A percentile compares a stretch with the other conserved stretches of the same genome.
phyloP scores from a whole-genome alignment of 2,797 vertebrate species.

The Chrosomus eos region DNA sequence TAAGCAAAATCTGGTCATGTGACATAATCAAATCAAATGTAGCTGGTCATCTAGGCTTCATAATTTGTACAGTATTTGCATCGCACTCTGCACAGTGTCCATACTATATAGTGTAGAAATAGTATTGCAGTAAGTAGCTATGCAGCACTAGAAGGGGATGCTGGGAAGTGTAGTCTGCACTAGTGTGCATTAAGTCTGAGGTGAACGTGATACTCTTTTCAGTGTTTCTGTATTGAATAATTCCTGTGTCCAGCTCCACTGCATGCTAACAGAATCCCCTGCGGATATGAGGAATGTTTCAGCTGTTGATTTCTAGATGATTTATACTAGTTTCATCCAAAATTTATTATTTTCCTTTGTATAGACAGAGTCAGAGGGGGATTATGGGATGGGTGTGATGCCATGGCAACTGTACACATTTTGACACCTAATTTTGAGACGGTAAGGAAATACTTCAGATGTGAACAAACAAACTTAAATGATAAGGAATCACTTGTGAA shows the following conservation, averaged over 20 bases:
- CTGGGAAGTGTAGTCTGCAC: constrained; percentile 35
- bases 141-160: background rate
- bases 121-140: background rate
- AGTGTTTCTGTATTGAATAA: constrained; percentile 75
- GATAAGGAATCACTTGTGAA: background rate
- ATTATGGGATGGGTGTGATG: constrained; percentile 14
- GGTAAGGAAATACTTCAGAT: background rate
- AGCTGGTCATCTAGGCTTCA: background rate
- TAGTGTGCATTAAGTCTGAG: constrained; percentile 47
- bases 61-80: background rate
- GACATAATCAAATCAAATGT: background rate
- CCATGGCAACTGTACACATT: background rate
- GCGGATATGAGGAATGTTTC: background rate
- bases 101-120: background rate
- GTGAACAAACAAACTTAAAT: background rate
- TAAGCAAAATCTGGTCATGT: background rate
- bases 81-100: background rate
- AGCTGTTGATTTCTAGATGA: constrained; percentile 3
- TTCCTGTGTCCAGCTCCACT: constrained; percentile 70
- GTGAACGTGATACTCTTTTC: constrained; percentile 74
- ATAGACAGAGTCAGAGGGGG: background rate
- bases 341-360: background rate
- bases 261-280: constrained; percentile 68
- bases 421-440: background rate
- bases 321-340: constrained; percentile 14